These are phyloP conservation scores for Rhodophaea formosa DNA, from an alignment of 2,888 invertebrate genomes.

Conservation along the genomic window DNA sequence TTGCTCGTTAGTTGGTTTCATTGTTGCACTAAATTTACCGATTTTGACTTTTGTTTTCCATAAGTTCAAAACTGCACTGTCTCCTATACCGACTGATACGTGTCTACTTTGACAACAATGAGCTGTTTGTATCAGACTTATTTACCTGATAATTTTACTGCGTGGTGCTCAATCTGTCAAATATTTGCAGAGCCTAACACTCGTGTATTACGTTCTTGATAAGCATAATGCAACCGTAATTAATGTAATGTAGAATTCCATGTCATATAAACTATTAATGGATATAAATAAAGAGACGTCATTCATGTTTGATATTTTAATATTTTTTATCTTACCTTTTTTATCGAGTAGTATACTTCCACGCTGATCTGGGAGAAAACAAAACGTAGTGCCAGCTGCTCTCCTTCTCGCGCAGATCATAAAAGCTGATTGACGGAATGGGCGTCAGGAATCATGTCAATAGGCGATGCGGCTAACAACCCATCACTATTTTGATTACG, in stretches of 20 bases:
- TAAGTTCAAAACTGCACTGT: background rate
- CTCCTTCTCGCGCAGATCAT: too few species aligned
- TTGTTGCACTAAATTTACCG: background rate
- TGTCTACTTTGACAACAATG: conserved; percentile 6
- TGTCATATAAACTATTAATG: conserved; percentile 6
- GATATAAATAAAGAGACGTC: background rate
- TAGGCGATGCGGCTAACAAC: too few species aligned
- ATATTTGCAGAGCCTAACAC: conserved; percentile 12
- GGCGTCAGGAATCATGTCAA: too few species aligned
- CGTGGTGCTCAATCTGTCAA: conserved; percentile 11
- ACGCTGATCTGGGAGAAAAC: too few species aligned
- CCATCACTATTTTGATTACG: too few species aligned
- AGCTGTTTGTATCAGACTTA: conserved; percentile 5
- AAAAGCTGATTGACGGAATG: too few species aligned
- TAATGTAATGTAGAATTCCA: conserved; percentile 4
- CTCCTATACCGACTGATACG: conserved; percentile 4
- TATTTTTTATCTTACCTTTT: background rate
- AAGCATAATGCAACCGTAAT: conserved; percentile 10
- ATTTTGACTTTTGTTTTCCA: background rate
- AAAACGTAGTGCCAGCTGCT: too few species aligned
- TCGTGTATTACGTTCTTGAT: conserved; percentile 3
- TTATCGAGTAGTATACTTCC: too few species aligned
- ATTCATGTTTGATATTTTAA: background rate
- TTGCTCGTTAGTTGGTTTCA: conserved; percentile 25
- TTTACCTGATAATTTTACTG: conserved; percentile 11